phyloP scores from a whole-genome alignment of 2,797 vertebrate species.

The Emys orbicularis region DNA sequence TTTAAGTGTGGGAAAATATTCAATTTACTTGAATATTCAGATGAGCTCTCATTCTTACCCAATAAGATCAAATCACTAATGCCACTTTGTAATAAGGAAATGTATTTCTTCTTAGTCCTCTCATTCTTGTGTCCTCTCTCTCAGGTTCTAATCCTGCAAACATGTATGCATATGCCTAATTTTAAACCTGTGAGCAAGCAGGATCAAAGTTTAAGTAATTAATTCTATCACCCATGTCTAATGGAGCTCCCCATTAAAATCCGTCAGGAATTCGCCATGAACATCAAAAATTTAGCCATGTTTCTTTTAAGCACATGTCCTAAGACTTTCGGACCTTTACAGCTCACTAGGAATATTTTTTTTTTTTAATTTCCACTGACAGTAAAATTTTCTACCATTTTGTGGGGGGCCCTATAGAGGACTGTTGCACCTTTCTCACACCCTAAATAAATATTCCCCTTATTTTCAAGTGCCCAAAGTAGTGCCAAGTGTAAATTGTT shows the following conservation, averaged over 20 bases:
- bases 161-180: neutral
- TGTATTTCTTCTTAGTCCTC: neutral
- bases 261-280: neutral
- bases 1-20: neutral
- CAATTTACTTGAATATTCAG: neutral
- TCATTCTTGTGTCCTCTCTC: neutral
- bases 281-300: neutral
- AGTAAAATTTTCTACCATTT: neutral
- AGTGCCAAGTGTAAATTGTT: neutral
- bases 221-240: neutral
- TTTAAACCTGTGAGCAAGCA: neutral
- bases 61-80: neutral
- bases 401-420: neutral
- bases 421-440: neutral
- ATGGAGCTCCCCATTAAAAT: neutral
- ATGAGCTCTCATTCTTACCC: neutral
- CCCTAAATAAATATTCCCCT: neutral
- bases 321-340: neutral
- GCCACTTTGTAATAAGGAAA: neutral
- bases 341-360: neutral
- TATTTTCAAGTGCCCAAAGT: neutral
- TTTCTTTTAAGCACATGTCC: neutral
- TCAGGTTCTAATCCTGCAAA: neutral
- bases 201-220: neutral
- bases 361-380: neutral